Evolutionary conservation across 2,113 vertebrate genomes (phyloP).

Genomic region (Cranoglanis bouderius): DNA sequence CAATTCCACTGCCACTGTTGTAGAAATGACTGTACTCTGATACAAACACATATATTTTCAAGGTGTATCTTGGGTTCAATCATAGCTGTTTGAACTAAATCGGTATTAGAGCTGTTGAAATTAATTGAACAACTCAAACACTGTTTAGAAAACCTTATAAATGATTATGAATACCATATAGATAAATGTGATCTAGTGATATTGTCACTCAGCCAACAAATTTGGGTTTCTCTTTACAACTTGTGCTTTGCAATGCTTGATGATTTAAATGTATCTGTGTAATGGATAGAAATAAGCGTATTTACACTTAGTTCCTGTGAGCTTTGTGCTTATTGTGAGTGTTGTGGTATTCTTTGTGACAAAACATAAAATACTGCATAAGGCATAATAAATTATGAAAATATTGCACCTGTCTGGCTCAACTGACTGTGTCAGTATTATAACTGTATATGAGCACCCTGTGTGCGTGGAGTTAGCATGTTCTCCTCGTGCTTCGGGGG

Average conservation of each 20-base stretch:
- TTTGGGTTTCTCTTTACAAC: constrained; percentile 14
- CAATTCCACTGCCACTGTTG: constrained; percentile 36
- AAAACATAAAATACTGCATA: background rate
- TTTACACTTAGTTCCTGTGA: background rate
- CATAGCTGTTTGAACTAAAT: background rate
- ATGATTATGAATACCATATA: background rate
- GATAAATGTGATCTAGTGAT: constrained; percentile 2
- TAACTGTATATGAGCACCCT: background rate
- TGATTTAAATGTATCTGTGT: background rate
- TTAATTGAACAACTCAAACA: background rate
- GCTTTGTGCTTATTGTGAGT: constrained; percentile 3
- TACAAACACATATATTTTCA: background rate
- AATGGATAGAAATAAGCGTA: background rate
- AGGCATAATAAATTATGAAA: constrained; percentile 2
- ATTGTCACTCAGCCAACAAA: background rate
- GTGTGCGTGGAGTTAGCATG: too few relatives aligned
- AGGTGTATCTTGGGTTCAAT: background rate
- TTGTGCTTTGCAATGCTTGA: constrained; percentile 22
- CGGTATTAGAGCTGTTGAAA: background rate
- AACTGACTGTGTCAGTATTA: background rate
- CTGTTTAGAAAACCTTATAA: background rate
- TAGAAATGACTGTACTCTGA: constrained; percentile 21
- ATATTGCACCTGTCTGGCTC: background rate
- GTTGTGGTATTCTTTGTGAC: background rate
- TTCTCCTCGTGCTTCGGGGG: too few relatives aligned